These are phyloP conservation scores for Hyaena hyaena DNA, from an alignment of 2,113 vertebrate genomes.

Conservation along the genomic window DNA sequence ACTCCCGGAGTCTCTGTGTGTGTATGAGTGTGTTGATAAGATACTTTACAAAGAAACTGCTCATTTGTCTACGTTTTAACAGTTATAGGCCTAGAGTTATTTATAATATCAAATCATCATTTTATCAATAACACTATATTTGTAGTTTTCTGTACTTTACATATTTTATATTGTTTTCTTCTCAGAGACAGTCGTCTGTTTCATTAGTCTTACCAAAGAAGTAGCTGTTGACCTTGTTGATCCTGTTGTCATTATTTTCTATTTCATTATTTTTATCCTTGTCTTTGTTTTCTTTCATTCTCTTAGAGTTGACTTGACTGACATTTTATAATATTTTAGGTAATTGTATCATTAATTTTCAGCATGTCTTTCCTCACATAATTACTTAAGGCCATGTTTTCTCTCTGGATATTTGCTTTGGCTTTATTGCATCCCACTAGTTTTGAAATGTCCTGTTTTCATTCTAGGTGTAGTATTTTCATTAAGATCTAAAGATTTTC, in stretches of 20 bases:
- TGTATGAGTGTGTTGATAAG: neutral
- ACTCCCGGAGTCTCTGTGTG: neutral
- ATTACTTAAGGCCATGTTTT: neutral
- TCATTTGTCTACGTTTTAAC: neutral
- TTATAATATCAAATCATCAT: neutral
- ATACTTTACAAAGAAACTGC: neutral
- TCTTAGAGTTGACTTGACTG: neutral
- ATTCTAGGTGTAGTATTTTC: neutral
- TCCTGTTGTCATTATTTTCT: neutral
- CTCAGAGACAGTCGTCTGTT: neutral
- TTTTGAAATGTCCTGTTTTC: conserved; percentile 26
- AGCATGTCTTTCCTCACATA: neutral
- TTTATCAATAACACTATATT: neutral
- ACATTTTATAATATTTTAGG: neutral
- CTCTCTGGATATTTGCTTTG: neutral
- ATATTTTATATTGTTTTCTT: neutral
- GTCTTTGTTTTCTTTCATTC: neutral
- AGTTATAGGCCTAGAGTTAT: neutral
- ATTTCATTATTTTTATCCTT: neutral
- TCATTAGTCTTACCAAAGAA: neutral
- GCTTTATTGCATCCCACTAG: neutral
- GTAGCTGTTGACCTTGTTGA: neutral
- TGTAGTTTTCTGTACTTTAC: neutral
- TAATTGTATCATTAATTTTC: neutral
- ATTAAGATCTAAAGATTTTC: conserved; percentile 7